phyloP scores from a whole-genome alignment of 1,140 invertebrate genomes.

The Aricia agestis region DNA sequence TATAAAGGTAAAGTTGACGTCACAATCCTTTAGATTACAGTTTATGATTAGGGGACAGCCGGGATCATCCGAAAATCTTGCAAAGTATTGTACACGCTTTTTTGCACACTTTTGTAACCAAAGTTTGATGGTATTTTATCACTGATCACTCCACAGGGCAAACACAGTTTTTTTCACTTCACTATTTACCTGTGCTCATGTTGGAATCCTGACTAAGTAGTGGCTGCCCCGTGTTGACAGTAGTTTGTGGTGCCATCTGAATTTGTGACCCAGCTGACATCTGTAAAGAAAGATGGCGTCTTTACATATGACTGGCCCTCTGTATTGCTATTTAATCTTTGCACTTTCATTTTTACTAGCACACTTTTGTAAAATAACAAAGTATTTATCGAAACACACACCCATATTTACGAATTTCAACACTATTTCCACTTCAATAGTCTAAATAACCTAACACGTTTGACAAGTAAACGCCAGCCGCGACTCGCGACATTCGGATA shows the following conservation, averaged over 20 bases:
- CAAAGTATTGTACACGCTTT: constrained; percentile 3
- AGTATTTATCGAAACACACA: constrained; percentile 41
- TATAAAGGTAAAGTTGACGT: constrained; percentile 61
- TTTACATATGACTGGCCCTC: constrained; percentile 72
- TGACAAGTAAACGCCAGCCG: constrained; percentile 73
- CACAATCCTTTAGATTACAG: constrained; percentile 59
- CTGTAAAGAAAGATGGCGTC: constrained; percentile 81
- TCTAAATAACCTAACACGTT: constrained; percentile 72
- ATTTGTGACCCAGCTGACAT: constrained; percentile 95
- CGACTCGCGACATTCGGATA: constrained; percentile 73
- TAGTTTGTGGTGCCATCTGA: constrained; percentile 95
- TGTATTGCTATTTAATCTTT: constrained; percentile 41
- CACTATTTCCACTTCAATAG: constrained; percentile 50
- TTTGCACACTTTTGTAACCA: not conserved
- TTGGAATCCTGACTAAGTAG: constrained; percentile 96
- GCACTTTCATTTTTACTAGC: constrained; percentile 31
- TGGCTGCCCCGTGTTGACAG: constrained; percentile 89
- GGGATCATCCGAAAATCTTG: not conserved
- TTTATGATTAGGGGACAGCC: constrained; percentile 41
- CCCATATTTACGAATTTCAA: constrained; percentile 43
- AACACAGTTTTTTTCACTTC: constrained; percentile 59
- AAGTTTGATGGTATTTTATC: constrained; percentile 28
- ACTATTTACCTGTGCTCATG: constrained; percentile 90
- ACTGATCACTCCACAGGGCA: constrained; percentile 59
- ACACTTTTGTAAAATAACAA: constrained; percentile 47